Percentiles rank a stretch among this genome's conserved stretches.
Conservation (phyloP, 2,888 invertebrate genomes). For the Leptopterna dolabrata region DNA sequence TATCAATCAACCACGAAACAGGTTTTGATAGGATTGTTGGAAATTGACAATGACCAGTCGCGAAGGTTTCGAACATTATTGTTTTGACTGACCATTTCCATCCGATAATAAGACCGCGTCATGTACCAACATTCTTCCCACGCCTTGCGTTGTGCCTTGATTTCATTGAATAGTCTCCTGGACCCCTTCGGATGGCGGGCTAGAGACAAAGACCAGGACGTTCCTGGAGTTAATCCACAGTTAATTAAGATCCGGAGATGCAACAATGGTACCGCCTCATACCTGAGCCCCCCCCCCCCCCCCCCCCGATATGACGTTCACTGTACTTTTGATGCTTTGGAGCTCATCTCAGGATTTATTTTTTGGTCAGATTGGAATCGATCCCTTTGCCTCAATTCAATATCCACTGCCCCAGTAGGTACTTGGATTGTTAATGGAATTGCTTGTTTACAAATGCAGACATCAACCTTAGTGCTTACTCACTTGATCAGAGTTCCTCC, state of each 20-base stretch:
- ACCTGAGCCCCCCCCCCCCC: too few species aligned
- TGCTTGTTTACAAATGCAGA: too few species aligned
- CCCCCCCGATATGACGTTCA: neutral
- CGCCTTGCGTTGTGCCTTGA: neutral
- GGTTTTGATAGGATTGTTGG: too few species aligned
- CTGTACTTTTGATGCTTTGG: neutral
- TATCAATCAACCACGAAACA: too few species aligned
- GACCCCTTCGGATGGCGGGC: neutral
- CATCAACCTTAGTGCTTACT: too few species aligned
- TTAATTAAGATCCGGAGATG: conserved; percentile 33
- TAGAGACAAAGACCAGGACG: conserved; percentile 35
- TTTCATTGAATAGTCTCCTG: neutral
- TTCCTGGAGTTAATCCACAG: conserved; percentile 26
- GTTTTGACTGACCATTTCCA: neutral
- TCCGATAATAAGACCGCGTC: neutral
- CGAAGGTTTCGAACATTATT: too few species aligned
- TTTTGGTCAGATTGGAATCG: too few species aligned
- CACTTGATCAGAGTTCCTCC: too few species aligned
- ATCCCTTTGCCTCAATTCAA: too few species aligned
- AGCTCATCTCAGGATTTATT: neutral
- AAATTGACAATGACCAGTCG: too few species aligned
- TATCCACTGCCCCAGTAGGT: too few species aligned
- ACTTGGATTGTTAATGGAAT: too few species aligned
- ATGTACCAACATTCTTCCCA: conserved; percentile 5
- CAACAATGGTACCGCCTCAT: conserved; percentile 11